Evolutionary conservation across 2,888 invertebrate genomes (phyloP).

Genomic region (Standfussiana lucernea): DNA sequence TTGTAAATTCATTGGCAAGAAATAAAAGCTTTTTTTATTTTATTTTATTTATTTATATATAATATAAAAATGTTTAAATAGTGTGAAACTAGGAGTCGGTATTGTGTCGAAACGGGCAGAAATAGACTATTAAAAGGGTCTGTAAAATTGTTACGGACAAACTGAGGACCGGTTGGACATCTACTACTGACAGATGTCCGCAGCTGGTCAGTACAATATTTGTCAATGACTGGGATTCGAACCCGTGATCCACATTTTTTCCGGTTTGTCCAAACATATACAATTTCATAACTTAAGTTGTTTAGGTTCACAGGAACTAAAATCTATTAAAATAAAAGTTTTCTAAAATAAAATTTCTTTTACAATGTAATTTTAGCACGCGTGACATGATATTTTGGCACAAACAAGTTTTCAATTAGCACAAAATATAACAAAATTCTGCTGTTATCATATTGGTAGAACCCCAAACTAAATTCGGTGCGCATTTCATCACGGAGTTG

Average conservation of each 20-base stretch:
- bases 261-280: too few relatives aligned
- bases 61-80: too few relatives aligned
- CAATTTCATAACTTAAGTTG: not conserved
- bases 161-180: not conserved
- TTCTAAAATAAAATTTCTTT: too few relatives aligned
- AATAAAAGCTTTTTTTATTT: too few relatives aligned
- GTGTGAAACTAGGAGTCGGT: not conserved
- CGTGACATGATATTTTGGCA: not conserved
- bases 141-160: not conserved
- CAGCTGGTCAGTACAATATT: too few relatives aligned
- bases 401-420: slow-evolving; percentile 15
- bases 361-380: not conserved
- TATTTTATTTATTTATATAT: too few relatives aligned
- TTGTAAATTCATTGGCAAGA: too few relatives aligned
- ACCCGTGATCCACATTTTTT: too few relatives aligned
- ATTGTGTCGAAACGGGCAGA: not conserved
- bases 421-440: not conserved
- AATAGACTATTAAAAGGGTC: not conserved
- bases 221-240: too few relatives aligned
- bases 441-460: slow-evolving; percentile 19
- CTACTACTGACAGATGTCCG: too few relatives aligned
- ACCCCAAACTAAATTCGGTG: slow-evolving; percentile 30
- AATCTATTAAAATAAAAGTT: not conserved
- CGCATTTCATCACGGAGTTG: slow-evolving; percentile 31
- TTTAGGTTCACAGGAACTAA: not conserved